A percentile compares a stretch with the other conserved stretches of the same genome.
Evolutionary conservation across 2,113 vertebrate genomes (phyloP).

Genomic region (Myocastor coypus): DNA sequence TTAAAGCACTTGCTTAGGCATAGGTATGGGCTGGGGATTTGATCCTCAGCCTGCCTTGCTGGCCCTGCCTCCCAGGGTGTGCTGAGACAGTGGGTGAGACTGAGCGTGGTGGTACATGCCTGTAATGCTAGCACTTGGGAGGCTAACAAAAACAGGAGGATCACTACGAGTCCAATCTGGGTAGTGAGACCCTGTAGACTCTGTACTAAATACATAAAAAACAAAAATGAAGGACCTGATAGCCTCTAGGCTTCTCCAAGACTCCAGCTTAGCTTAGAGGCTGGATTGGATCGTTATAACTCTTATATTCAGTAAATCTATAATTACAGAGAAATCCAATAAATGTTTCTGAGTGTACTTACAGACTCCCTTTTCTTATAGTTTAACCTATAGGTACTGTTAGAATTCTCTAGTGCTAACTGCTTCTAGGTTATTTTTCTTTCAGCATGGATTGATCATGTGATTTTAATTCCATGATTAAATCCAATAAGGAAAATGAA

Average conservation of each 20-base stretch:
- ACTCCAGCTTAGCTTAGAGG: neutral
- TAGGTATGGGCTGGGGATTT: too few species aligned
- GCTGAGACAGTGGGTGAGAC: too few species aligned
- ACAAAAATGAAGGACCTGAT: neutral
- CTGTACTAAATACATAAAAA: too few species aligned
- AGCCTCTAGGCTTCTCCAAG: neutral
- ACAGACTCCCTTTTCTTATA: neutral
- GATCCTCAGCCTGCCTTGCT: too few species aligned
- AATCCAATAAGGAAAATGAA: conserved; percentile 36
- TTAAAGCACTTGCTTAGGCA: too few species aligned
- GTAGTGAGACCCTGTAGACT: too few species aligned
- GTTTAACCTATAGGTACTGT: conserved; percentile 1
- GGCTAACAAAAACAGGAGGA: too few species aligned
- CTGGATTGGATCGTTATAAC: neutral
- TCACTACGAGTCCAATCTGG: too few species aligned
- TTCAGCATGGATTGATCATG: conserved; percentile 37
- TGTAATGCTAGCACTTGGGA: too few species aligned
- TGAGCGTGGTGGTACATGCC: too few species aligned
- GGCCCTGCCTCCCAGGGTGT: too few species aligned
- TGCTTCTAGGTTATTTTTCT: conserved; percentile 23
- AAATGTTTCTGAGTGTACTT: neutral
- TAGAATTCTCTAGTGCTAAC: conserved; percentile 28
- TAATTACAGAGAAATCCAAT: neutral
- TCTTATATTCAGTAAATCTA: neutral
- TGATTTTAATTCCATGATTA: conserved; percentile 22